Evolutionary conservation across 2,888 invertebrate species (phyloP).

Genomic region (Lampropteryx suffumata): DNA sequence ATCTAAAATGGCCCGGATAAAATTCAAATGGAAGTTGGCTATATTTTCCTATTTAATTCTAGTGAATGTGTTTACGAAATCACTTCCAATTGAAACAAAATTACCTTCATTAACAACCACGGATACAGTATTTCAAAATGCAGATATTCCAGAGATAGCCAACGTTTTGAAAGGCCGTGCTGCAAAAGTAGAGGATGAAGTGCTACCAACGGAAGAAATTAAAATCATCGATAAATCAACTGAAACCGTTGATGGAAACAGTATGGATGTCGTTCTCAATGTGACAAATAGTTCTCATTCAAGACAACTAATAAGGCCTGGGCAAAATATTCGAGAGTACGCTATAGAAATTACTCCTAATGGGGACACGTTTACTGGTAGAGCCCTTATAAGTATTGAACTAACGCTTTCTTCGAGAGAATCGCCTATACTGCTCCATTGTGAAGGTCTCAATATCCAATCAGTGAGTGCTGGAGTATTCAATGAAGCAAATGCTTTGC

Average conservation of each 20-base stretch:
- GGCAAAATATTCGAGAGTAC: conserved; percentile 47
- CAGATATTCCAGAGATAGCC: conserved; percentile 19
- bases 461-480: conserved; percentile 48
- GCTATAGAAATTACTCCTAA: conserved; percentile 47
- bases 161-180: conserved; percentile 9
- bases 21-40: conserved; percentile 53
- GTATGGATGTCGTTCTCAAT: conserved; percentile 31
- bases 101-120: conserved; percentile 22
- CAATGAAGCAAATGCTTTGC: conserved; percentile 39
- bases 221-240: conserved; percentile 9
- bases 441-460: conserved; percentile 42
- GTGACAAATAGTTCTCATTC: conserved; percentile 25
- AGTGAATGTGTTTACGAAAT: conserved; percentile 47
- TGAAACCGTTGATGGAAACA: conserved; percentile 9
- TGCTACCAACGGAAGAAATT: not conserved
- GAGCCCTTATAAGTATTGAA: conserved; percentile 45
- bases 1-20: conserved; percentile 57
- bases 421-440: conserved; percentile 45
- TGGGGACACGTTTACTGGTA: conserved; percentile 48
- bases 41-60: conserved; percentile 43
- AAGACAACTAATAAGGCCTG: conserved; percentile 47
- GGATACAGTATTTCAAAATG: conserved; percentile 32
- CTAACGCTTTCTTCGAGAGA: conserved; percentile 42
- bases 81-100: conserved; percentile 45
- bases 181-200: conserved; percentile 20